Base-by-base conservation (phyloP, 2,797 vertebrate species). In the Perdix hodgsoniae region DNA sequence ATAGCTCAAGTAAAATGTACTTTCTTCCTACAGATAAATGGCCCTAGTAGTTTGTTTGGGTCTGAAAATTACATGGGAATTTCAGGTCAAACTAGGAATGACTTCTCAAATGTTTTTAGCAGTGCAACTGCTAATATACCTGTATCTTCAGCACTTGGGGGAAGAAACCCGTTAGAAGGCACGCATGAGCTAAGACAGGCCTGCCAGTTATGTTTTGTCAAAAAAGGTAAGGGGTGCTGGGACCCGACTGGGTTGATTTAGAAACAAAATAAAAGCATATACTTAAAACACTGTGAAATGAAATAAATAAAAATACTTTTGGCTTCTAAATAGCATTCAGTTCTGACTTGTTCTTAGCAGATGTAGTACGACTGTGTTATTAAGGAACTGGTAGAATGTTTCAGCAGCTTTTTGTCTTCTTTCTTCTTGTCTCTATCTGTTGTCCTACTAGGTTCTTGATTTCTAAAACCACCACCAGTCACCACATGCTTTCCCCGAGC, bases 141-240 rank as follows among this genome's bases (percentile, higher is more conserved):
- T 29, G 37, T 91, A 35, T 84, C 96, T 91, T 86, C 95, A 1
- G 76, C 95, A 27, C 80, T 95, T 80, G 96, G 94, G 17, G 97
- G 97, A 24, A 98, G 98, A 92, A 99, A 99, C 91, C 99, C 99
- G 2, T 98, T 99, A 66, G 98, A 99, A 83, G 98, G 99, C 89
- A 99, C 98, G 1, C 99, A 99, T 64, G 99, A 99, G 57, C 98
- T 99, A 93, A 98, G 97, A 95, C 99, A 99, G 95, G 99, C 99
- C 24, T 99, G 99, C 96, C 98, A 98, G 54, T 72, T 96, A 59
- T 99, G 99, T 96, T 99, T 98, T 79, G 88, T 98, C 87, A 99
- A 98, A 98, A 98, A 98, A 85, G 99, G 99, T 99, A 95, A 98
- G 98, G 33, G 45, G n/a, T 33, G 77, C 27, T 74, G 82, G 14